Evolutionary conservation across 2,113 vertebrate genomes (phyloP), one percentile per base, ranked within the genome.

Genomic region (Ictidomys tridecemlineatus): DNA sequence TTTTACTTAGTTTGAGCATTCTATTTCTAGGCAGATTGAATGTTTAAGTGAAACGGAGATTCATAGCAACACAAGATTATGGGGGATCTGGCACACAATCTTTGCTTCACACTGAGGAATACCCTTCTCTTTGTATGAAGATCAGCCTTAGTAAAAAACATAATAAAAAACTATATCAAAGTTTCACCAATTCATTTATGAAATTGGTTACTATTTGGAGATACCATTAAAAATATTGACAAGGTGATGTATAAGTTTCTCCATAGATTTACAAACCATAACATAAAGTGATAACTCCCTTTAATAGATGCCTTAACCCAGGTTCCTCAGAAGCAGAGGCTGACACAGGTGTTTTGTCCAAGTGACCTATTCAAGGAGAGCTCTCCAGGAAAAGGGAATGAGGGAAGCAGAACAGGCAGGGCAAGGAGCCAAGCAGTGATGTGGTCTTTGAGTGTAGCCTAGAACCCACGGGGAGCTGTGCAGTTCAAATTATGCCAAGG

Each of bases 1-100:
- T 86, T 90, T 95, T 86, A 78, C 63, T 96, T 94, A 61, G 74
- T 84, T 94, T 73, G 91, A 85, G 12, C 37, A 91, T 85, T 65
- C 14, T 79, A 85, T 76, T 97, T 93, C 45, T 85, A 94, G 56
- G 34, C 67, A 56, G 79, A 58, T 63, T 92, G 84, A 78, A 72
- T 74, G 56, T 93, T 93, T 95, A 58, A 85, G 28, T 63, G 39
- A 74, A 91, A 90, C 37, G 2, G 22, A 96, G 39, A 90, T 56
- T 94, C 9, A 69, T 53, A 80, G n/a, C 34, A 77, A 91, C 53
- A 84, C 58, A 70, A 79, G 42, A 70, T 91, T 69, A 63, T 65
- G 26, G 61, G 20, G 22, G 22, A 89, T 90, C 82, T 34, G 10
- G 73, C 74, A 95, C 61, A 67, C 22, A 30, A 17, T 73, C 18